Evolutionary conservation across 2,113 vertebrate genomes (phyloP).

Genomic region (Coptodon bakossiorum): DNA sequence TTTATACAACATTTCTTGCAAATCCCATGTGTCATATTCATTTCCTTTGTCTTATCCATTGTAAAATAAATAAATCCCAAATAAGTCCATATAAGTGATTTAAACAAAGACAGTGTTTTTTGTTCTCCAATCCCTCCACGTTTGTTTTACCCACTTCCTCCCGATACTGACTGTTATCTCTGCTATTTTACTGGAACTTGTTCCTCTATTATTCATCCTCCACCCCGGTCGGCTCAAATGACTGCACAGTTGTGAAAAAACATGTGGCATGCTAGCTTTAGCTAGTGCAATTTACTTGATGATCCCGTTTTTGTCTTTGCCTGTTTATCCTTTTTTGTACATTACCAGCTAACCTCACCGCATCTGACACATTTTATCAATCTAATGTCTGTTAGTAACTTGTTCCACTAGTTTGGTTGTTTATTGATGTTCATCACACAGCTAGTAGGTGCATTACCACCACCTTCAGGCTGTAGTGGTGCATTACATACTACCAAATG

Average conservation of each 20-base stretch:
- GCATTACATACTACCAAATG: background rate
- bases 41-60: background rate
- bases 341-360: background rate
- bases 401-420: background rate
- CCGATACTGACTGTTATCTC: background rate
- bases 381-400: background rate
- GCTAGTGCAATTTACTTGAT: background rate
- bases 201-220: background rate
- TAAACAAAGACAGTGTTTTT: background rate
- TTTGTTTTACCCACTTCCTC: background rate
- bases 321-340: background rate
- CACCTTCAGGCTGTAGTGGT: background rate
- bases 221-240: fast-evolving
- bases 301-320: background rate
- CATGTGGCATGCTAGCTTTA: background rate
- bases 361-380: background rate
- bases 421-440: background rate
- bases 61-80: background rate
- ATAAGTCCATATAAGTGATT: background rate
- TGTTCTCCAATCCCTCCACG: background rate
- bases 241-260: background rate
- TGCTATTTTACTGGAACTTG: background rate
- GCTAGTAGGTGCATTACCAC: background rate
- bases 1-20: background rate
- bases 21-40: background rate